Conservation (phyloP, 2,888 invertebrate species). For the Nycteola revayana region DNA sequence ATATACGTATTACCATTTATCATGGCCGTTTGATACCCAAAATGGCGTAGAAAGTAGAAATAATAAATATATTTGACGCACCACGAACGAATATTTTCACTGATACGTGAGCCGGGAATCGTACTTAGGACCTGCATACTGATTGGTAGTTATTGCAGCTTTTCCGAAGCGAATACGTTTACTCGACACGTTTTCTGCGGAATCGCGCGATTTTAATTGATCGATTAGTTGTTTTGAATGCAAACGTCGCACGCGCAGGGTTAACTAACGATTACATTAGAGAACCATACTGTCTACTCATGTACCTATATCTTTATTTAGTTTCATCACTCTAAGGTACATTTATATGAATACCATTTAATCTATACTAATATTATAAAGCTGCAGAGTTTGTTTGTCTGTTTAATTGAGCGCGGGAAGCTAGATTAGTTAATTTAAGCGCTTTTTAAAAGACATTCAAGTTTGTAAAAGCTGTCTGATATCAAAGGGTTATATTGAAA, state of each 20-base stretch:
- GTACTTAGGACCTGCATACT: slow-evolving; percentile 62
- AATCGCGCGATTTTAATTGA: slow-evolving; percentile 33
- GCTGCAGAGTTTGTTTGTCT: too few species aligned
- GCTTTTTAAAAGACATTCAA: too few species aligned
- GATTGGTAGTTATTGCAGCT: slow-evolving; percentile 51
- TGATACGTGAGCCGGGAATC: slow-evolving; percentile 63
- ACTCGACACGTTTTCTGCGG: slow-evolving; percentile 38
- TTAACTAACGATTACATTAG: too few species aligned
- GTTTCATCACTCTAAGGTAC: too few species aligned
- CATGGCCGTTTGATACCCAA: slow-evolving; percentile 49
- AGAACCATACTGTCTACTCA: too few species aligned
- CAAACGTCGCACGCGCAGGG: slow-evolving; percentile 21
- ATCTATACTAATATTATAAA: too few species aligned
- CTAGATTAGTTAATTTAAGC: too few species aligned
- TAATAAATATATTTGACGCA: slow-evolving; percentile 61
- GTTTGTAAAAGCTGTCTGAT: too few species aligned
- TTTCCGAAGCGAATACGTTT: slow-evolving; percentile 42
- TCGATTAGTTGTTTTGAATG: slow-evolving; percentile 20
- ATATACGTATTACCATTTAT: slow-evolving; percentile 42
- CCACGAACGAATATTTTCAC: slow-evolving; percentile 64
- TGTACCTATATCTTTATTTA: too few species aligned
- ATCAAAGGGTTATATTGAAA: too few species aligned
- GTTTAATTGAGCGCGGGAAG: too few species aligned
- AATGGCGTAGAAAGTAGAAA: slow-evolving; percentile 67
- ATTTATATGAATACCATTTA: too few species aligned